Conservation (phyloP, 1,140 invertebrate species). For the Chironomus tepperi region DNA sequence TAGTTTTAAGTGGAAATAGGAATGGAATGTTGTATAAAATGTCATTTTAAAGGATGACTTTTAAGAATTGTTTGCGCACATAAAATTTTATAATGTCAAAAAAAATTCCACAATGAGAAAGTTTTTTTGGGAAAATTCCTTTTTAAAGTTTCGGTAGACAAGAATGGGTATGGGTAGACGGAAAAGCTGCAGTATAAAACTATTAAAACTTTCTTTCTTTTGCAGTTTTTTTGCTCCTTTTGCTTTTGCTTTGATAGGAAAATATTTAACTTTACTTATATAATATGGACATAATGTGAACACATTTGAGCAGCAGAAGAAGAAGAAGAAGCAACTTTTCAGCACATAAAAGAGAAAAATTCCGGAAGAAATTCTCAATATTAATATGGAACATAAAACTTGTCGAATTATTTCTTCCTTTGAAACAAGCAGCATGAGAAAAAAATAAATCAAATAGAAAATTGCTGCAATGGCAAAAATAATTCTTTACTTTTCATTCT, state of each 20-base stretch:
- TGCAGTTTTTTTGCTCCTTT: not conserved
- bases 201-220: not conserved
- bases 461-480: slow-evolving; percentile 6
- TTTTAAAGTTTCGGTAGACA: not conserved
- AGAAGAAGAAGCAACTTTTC: not conserved
- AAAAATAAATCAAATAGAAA: slow-evolving; percentile 7
- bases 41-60: too few relatives aligned
- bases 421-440: not conserved
- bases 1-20: too few relatives aligned
- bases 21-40: too few relatives aligned
- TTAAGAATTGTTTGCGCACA: too few relatives aligned
- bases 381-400: not conserved
- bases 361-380: not conserved
- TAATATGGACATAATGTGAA: slow-evolving; percentile 4
- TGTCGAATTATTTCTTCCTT: not conserved
- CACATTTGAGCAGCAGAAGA: not conserved
- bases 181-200: slow-evolving; percentile 13
- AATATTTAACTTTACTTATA: slow-evolving; percentile 3
- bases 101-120: not conserved
- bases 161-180: not conserved
- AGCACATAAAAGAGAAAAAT: not conserved
- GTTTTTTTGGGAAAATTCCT: not conserved
- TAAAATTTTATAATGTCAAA: too few relatives aligned
- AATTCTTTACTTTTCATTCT: not conserved
- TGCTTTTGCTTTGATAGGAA: not conserved